Evolutionary conservation across 2,888 invertebrate genomes (phyloP).

Genomic region (Omphaloscelis lunosa): DNA sequence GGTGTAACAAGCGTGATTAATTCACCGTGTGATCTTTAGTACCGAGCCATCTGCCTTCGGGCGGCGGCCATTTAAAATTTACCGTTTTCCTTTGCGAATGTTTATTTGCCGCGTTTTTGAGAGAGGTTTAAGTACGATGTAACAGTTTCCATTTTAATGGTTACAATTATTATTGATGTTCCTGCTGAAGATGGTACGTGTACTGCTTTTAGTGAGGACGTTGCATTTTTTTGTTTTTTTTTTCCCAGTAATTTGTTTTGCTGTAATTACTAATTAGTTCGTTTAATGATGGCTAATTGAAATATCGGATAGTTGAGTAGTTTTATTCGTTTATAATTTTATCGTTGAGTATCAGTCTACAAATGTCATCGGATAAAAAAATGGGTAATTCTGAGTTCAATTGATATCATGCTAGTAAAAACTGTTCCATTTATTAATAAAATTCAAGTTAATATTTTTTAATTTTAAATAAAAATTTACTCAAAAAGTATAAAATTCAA

Average conservation of each 20-base stretch:
- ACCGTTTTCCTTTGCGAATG: conserved; percentile 77
- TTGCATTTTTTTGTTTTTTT: conserved; percentile 42
- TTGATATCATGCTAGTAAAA: conserved; percentile 2
- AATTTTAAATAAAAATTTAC: conserved; percentile 26
- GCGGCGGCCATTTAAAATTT: conserved; percentile 79
- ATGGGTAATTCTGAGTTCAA: background rate
- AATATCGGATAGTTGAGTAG: conserved; percentile 42
- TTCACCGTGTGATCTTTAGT: conserved; percentile 75
- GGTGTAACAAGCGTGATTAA: conserved; percentile 87
- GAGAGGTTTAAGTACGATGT: conserved; percentile 62
- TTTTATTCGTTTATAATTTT: conserved; percentile 34
- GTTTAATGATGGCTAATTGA: conserved; percentile 49
- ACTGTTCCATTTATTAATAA: background rate
- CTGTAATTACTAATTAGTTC: conserved; percentile 58
- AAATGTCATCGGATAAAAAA: conserved; percentile 24
- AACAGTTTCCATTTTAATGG: conserved; percentile 67
- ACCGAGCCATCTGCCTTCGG: conserved; percentile 79
- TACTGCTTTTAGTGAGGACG: conserved; percentile 50
- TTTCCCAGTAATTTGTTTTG: conserved; percentile 41
- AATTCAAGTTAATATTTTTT: background rate
- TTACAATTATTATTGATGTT: conserved; percentile 66
- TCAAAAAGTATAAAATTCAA: conserved; percentile 35
- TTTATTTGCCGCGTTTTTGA: conserved; percentile 68
- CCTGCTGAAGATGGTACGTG: conserved; percentile 22
- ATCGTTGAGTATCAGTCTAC: conserved; percentile 29